Conservation (phyloP, 2,113 vertebrate genomes). For the Tyrannus savana region DNA sequence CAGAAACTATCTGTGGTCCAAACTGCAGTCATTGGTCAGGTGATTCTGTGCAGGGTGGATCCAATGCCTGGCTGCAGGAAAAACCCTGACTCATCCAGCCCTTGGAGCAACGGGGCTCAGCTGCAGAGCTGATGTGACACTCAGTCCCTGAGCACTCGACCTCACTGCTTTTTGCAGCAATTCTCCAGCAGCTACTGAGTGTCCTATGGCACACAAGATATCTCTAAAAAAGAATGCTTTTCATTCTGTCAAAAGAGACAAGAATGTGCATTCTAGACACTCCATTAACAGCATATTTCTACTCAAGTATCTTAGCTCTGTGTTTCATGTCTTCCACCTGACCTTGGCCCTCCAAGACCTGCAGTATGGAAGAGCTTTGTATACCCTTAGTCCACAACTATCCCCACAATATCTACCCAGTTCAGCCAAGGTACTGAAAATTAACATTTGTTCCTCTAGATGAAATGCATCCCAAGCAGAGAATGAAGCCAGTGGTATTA, state of each 20-base stretch:
- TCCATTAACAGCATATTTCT: background rate
- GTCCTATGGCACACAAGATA: background rate
- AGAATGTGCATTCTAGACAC: background rate
- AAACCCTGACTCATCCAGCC: background rate
- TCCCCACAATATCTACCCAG: background rate
- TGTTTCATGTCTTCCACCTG: background rate
- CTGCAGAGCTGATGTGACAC: background rate
- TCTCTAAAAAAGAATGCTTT: background rate
- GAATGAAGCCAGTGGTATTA: background rate
- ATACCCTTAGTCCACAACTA: background rate
- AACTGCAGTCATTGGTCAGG: background rate
- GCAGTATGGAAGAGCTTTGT: background rate
- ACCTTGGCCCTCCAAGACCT: background rate
- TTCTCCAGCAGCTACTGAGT: background rate
- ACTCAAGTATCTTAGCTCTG: background rate
- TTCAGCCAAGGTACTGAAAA: background rate
- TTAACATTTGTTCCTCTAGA: background rate
- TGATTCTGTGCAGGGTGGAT: background rate
- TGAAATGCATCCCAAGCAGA: background rate
- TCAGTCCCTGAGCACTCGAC: background rate
- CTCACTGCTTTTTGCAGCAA: background rate
- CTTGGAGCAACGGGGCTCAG: background rate
- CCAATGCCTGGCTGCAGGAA: background rate
- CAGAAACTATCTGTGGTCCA: background rate
- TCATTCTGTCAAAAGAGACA: background rate